phyloP scores from a whole-genome alignment of 2,113 vertebrate genomes.

The Polyodon spathula region DNA sequence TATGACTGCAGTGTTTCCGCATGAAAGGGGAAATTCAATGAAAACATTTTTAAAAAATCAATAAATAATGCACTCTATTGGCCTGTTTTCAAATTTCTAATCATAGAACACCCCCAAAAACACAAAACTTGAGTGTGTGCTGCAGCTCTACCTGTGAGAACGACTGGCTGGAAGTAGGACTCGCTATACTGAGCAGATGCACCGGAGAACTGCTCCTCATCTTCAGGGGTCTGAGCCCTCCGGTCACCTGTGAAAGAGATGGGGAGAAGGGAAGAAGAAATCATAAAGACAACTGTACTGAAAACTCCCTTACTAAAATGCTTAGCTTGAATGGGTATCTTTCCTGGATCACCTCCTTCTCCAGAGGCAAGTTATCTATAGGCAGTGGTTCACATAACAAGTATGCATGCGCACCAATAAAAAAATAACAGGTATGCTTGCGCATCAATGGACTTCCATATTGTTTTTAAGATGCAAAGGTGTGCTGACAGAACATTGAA shows the following conservation, averaged over 20 bases:
- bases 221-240: constrained; percentile 36
- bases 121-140: not conserved
- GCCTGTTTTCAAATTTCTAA: no score
- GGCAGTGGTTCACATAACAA: not conserved
- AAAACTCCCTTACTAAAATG: not conserved
- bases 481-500: no score
- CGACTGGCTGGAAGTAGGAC: constrained; percentile 73
- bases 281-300: not conserved
- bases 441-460: no score
- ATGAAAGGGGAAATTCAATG: no score
- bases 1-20: no score
- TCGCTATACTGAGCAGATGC: constrained; percentile 74
- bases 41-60: no score
- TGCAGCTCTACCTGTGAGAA: constrained; percentile 66
- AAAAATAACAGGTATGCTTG: not conserved
- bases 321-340: not conserved
- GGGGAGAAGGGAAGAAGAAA: constrained; percentile 4
- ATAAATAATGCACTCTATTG: no score
- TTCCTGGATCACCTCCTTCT: not conserved
- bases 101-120: no score
- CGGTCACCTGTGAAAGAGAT: constrained; percentile 55
- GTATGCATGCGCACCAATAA: constrained; percentile 2
- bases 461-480: no score
- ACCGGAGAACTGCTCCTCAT: constrained; percentile 52
- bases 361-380: no score